These are phyloP conservation scores for Apogon hyalosoma DNA, from an alignment of 2,797 vertebrate genomes.

Conservation along the genomic window DNA sequence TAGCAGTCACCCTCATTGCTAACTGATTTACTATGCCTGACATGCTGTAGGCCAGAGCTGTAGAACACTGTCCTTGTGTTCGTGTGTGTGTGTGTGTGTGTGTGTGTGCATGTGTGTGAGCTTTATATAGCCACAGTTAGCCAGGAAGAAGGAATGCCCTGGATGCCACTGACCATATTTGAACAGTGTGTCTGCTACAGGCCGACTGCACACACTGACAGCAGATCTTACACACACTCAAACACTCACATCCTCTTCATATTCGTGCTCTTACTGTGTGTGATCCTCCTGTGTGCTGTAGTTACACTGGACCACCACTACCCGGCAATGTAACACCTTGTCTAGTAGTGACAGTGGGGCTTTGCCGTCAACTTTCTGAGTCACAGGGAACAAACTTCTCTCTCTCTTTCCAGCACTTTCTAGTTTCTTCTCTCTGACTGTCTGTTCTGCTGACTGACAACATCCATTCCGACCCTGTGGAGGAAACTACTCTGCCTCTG, in stretches of 20 bases:
- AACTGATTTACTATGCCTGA: constrained; percentile 66
- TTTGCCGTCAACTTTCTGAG: constrained; percentile 42
- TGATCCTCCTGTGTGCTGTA: constrained; percentile 44
- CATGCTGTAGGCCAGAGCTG: constrained; percentile 37
- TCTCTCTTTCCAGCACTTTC: constrained; percentile 78
- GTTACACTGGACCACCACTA: constrained; percentile 70
- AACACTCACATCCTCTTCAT: constrained; percentile 56
- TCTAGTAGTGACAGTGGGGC: constrained; percentile 41
- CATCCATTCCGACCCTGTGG: constrained; percentile 52
- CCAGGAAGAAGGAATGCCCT: constrained; percentile 75
- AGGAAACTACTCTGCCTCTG: constrained; percentile 46
- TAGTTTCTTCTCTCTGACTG: constrained; percentile 64
- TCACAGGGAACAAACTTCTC: constrained; percentile 61
- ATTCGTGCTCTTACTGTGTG: constrained; percentile 16
- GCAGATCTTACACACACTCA: constrained; percentile 55
- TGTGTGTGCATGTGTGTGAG: constrained; percentile 33
- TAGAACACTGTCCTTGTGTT: constrained; percentile 19
- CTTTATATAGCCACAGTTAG: constrained; percentile 80
- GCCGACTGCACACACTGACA: constrained; percentile 52
- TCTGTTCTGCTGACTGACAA: constrained; percentile 67
- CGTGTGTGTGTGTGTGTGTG: constrained; percentile 29
- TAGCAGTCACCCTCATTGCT: constrained; percentile 51
- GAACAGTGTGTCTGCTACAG: constrained; percentile 66
- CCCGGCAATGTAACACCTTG: constrained; percentile 70
- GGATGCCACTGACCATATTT: constrained; percentile 83